Evolutionary conservation across 2,888 invertebrate species (phyloP).

Genomic region (Halictus quadricinctus): DNA sequence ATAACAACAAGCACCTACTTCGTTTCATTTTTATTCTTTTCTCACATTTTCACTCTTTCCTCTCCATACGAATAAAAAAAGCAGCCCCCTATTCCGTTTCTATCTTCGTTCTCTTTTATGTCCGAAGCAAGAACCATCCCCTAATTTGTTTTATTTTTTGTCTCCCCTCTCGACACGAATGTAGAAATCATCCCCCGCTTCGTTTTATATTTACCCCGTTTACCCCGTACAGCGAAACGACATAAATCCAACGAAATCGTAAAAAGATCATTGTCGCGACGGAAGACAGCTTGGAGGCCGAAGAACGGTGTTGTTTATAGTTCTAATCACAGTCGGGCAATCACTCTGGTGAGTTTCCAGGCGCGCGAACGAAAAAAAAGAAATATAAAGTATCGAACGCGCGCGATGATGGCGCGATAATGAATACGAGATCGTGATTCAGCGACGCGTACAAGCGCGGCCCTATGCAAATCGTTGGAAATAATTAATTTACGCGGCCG

Average conservation of each 20-base stretch:
- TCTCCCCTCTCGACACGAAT: not conserved
- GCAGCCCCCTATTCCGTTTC: no score
- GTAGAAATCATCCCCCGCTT: not conserved
- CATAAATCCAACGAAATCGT: not conserved
- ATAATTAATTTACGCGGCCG: constrained; percentile 35
- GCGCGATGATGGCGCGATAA: constrained; percentile 36
- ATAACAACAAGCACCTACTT: no score
- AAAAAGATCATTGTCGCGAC: not conserved
- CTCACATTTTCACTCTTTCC: no score
- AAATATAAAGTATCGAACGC: constrained; percentile 10
- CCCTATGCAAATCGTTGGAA: constrained; percentile 36
- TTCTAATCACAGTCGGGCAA: not conserved
- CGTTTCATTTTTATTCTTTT: no score
- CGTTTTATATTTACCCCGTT: not conserved
- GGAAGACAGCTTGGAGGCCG: not conserved
- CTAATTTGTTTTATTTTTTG: no score
- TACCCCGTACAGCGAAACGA: no score
- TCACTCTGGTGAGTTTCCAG: no score
- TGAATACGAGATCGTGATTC: constrained; percentile 36
- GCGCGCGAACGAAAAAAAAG: not conserved
- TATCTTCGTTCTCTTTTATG: no score
- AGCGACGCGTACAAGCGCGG: not conserved
- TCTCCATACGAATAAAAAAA: no score
- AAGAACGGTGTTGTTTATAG: not conserved
- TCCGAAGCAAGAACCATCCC: no score